phyloP scores from a whole-genome alignment of 2,797 vertebrate species.

The Sebastes matsubarae region DNA sequence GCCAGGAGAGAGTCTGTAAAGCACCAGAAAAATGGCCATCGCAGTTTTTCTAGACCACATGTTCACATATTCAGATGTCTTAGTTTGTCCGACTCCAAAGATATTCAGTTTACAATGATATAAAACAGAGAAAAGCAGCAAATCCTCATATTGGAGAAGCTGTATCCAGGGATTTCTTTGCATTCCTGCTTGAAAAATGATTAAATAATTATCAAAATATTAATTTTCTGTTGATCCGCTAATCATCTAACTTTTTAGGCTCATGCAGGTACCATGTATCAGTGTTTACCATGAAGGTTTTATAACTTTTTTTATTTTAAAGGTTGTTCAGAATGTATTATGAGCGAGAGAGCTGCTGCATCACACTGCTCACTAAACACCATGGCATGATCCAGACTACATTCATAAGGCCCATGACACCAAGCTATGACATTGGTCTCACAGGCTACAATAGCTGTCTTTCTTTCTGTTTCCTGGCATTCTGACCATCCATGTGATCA shows the following conservation, averaged over 20 bases:
- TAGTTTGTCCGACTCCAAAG: neutral
- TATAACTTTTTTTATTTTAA: neutral
- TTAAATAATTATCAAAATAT: neutral
- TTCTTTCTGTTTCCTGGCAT: constrained; percentile 21
- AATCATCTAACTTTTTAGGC: neutral
- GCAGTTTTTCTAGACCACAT: neutral
- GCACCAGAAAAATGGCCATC: neutral
- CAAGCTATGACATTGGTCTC: neutral
- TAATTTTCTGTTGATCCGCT: neutral
- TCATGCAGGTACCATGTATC: neutral
- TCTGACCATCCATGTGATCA: constrained; percentile 3
- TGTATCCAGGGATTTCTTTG: neutral
- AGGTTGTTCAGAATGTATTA: neutral
- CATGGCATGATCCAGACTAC: neutral
- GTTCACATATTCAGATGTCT: neutral
- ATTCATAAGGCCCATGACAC: neutral
- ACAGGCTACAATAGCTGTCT: constrained; percentile 17
- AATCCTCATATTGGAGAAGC: neutral
- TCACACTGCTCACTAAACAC: neutral
- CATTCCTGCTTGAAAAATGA: neutral
- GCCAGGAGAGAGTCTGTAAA: neutral
- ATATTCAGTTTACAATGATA: neutral
- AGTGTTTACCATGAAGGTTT: neutral
- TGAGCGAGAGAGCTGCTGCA: neutral
- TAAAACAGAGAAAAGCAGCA: neutral